Evolutionary conservation across 2,113 vertebrate species (phyloP), one percentile per base, ranked within the genome.

Genomic region (Accipiter virgatus): DNA sequence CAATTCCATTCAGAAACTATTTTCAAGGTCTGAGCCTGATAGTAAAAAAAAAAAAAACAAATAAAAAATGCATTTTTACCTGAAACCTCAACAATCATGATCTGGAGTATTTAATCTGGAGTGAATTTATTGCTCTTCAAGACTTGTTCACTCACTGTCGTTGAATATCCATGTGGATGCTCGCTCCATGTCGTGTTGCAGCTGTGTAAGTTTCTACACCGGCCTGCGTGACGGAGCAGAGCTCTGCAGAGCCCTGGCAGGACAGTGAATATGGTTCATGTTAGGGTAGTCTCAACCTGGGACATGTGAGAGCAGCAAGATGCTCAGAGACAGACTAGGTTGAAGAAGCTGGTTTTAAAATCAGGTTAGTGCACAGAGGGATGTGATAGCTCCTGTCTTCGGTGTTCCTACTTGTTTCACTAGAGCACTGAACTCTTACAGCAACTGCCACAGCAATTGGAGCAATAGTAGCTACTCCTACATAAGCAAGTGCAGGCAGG

Each of bases 291-390:
- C 23, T 48, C 63, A 50, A 16, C 32, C 10, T 19, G 52, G 40
- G 36, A 13, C 50, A 36, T 5, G 45, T 21, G 59, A 9, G 36
- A 27, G 47, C 6, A 52, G 7, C 56, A 36, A 71, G 79, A 25
- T 32, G 38, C 34, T 67, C 1, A 0, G 38, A 31, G 19, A 75
- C 23, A 61, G 11, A 38, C 20, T 0, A 15, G 58, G 21, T 12
- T 61, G 79, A 17, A 34, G 59, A 23, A 94, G 48, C 29, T 50
- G 21, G 0, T 36, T 62, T 75, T 72, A 9, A 6, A 26, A 40
- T 14, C 5, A 40, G 10, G 15, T 9, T 16, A 6, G 8, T 4
- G 23, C 74, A 38, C 67, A 53, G 45, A 59, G 38, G 47, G 17
- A 26, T 13, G 61, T 1, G 7, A n/a, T n/a, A 45, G 38, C 43